Base-by-base conservation (phyloP, 2,113 vertebrate species). In the Peucedramus taeniatus region DNA sequence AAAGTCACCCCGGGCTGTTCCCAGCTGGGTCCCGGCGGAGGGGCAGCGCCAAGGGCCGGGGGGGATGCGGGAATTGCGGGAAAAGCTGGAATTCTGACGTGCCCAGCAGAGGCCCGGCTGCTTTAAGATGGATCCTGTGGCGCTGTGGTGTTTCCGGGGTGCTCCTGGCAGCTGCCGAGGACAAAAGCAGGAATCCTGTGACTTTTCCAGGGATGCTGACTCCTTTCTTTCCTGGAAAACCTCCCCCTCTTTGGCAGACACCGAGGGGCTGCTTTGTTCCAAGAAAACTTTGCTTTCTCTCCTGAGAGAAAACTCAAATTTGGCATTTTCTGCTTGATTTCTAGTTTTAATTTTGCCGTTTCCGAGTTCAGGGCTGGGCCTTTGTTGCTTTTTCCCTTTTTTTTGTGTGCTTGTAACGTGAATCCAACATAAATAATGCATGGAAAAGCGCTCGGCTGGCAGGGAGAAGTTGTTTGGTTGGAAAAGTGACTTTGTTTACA, bases 111-210 rank as follows among this genome's bases (percentile, higher is more conserved):
- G 3, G 37, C 50, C 74, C 15, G 89, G 4, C 28, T 44, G 78
- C 11, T 75, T 56, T 87, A 92, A 93, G 89, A 80, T 86, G 86
- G 89, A 79, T 83, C 20, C 71, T 61, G 81, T 60, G 92, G 59
- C 11, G 42, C 59, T 83, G 39, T 8, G n/a, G 26, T 37, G 75
- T 92, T 92, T 90, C 92, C 27, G 35, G 82, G 86, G 61, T 50
- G 64, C 86, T 87, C 57, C 65, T 42, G 10, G 64, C 83, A 50
- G 76, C 87, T 57, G 63, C 85, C 83, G 65, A 90, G 95, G 88
- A 95, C 91, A 97, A 95, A 94, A 94, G 89, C 81, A 82, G 70
- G 93, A 94, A 91, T 95, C 74, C 57, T 22, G 54, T 68, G 94
- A 94, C 85, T 87, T 91, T 92, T 59, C 56, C 2, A n/a, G 69